These are phyloP conservation scores for Hydropsyche betteni DNA, from an alignment of 2,888 invertebrate species.

Conservation along the genomic window DNA sequence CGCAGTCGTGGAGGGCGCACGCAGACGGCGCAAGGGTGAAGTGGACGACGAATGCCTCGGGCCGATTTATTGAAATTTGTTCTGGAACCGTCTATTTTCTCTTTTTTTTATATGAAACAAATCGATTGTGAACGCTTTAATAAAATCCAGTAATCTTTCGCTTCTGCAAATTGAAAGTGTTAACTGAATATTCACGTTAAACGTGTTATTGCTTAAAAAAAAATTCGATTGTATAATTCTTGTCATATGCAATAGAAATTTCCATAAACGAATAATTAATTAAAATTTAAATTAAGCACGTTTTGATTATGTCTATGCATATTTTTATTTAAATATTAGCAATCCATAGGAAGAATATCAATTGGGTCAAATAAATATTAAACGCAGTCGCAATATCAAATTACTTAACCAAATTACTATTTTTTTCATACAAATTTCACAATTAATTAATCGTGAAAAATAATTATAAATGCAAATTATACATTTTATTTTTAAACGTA, in stretches of 20 bases:
- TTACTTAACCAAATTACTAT: not conserved
- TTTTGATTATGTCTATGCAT: too few species aligned
- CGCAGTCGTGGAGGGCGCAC: not conserved
- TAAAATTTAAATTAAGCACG: too few species aligned
- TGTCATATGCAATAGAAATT: too few species aligned
- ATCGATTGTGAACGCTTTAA: not conserved
- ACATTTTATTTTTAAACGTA: too few species aligned
- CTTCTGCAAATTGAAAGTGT: not conserved
- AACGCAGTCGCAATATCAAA: slow-evolving; percentile 5
- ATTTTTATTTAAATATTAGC: too few species aligned
- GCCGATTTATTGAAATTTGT: slow-evolving; percentile 25
- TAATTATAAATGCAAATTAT: too few species aligned
- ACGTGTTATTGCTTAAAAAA: not conserved
- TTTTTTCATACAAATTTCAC: too few species aligned
- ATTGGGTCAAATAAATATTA: slow-evolving; percentile 7
- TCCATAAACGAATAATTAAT: too few species aligned
- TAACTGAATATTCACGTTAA: not conserved
- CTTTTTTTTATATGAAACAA: not conserved
- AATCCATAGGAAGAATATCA: slow-evolving; percentile 21
- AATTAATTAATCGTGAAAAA: too few species aligned
- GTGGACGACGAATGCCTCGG: slow-evolving; percentile 8
- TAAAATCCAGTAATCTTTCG: not conserved
- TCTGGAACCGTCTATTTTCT: too few species aligned
- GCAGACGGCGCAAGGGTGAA: not conserved
- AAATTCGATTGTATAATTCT: too few species aligned